phyloP scores from a whole-genome alignment of 2,797 vertebrate species.

The Spinus olivaceus region DNA sequence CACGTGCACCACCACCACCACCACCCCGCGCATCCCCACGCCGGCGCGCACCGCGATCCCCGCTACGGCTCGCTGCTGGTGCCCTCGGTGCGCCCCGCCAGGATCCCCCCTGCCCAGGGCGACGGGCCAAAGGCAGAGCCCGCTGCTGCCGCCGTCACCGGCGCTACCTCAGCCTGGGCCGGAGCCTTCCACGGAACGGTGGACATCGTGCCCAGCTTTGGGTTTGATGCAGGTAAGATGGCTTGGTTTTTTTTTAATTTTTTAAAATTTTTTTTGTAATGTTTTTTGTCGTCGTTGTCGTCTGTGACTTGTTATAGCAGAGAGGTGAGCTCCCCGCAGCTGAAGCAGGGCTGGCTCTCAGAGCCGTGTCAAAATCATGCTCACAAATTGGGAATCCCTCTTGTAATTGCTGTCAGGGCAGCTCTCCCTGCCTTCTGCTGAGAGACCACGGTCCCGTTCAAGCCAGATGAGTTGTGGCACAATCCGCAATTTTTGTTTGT shows the following conservation, averaged over 20 bases:
- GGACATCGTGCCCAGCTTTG: conserved; percentile 82
- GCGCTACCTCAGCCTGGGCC: conserved; percentile 85
- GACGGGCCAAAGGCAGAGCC: conserved; percentile 87
- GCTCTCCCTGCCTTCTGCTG: background rate
- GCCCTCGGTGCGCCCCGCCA: conserved; percentile 80
- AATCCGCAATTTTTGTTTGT: background rate
- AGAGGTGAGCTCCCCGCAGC: background rate
- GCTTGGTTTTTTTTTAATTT: background rate
- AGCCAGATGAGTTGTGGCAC: background rate
- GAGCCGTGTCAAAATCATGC: background rate
- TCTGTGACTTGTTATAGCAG: background rate
- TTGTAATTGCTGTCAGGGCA: background rate
- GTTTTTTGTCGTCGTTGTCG: background rate
- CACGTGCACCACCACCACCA: conserved; percentile 80
- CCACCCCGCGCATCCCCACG: background rate
- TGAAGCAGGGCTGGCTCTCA: background rate
- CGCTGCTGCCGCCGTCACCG: conserved; percentile 66
- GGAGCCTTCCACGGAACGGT: conserved; percentile 89
- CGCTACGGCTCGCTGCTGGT: conserved; percentile 89
- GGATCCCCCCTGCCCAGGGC: conserved; percentile 80
- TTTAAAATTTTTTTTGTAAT: background rate
- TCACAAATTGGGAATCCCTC: background rate
- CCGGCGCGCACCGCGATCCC: conserved; percentile 82
- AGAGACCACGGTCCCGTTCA: background rate
- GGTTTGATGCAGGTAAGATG: conserved; percentile 88